Evolutionary conservation across 2,797 vertebrate species (phyloP), one percentile per base, ranked within the genome.

Genomic region (Aldrovandia affinis): DNA sequence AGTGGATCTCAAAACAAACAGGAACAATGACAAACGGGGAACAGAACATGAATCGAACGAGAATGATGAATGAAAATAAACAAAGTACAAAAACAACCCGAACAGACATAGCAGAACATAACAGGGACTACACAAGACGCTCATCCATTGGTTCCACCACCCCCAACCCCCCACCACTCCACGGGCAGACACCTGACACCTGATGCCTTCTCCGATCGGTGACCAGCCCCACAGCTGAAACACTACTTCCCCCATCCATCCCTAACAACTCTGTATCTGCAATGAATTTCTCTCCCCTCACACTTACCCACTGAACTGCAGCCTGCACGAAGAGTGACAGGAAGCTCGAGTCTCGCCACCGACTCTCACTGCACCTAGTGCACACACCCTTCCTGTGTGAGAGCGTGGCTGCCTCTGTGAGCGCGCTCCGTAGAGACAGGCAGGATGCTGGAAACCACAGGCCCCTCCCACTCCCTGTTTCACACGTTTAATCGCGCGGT

Each of bases 371-470:
- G 63, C 57, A 63, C 47, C 75, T 22, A 78, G 78, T 33, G 87
- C 54, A 20, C 88, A 86, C 88, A 12, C 90, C 89, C 90, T 93
- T 93, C 90, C 87, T 90, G 86, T 87, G 55, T 61, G 81, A 86
- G 82, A 93, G 85, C 86, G 85, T 85, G 80, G 78, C 78, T 70
- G 55, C 90, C 42, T 59, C 88, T 88, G 86, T 88, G 39, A 65
- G 61, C 63, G 83, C 84, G 82, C 78, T 42, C 39, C 15, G 39
- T 14, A 86, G 83, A 89, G 86, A 86, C 84, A 88, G 89, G 91
- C 91, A 94, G 93, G 94, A 95, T 94, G 89, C 85, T 87, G n/a
- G 81, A 89, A 91, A 95, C 94, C 94, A 93, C 95, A 95, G 84
- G 57, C 84, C 88, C 82, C 86, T 75, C 2, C 87, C 84, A 84